Base-by-base conservation (phyloP, 1,140 invertebrate species). In the Akabosia matsudoensis region DNA sequence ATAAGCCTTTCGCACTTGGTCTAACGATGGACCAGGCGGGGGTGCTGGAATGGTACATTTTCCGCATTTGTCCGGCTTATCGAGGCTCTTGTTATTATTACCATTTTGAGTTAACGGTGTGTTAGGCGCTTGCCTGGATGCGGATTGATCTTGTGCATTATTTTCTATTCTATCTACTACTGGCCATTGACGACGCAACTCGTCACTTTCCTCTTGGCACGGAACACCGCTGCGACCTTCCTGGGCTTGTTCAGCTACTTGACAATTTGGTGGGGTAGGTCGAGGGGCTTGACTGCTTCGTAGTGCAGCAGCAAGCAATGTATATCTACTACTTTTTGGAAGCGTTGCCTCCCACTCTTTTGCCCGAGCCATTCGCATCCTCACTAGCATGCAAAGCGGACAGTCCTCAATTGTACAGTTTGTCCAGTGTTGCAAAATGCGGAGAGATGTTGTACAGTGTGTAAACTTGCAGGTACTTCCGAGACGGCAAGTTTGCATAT, bases 1-100 rank as follows among this genome's bases (percentile, higher is more conserved):
- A 67, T 76, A 76, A 64, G 75, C 75, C 54, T 51, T 51, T 1
- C 75, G 51, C n/a, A 76, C 75, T n/a, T 76, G 70, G 22, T 76
- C 75, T 18, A 72, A 52, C n/a, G 75, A 64, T 45, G 75, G 75
- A 33, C 51, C 34, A 10, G n/a, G 67, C 51, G 1, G 22, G 33
- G 31, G 33, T 61, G 28, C 1, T 22, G 51, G n/a, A 52, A 18
- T 71, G 30, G n/a, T 37, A 54, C 70, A 71, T 71, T 76, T 18
- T 33, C 64, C 22, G 26, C 51, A 61, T 45, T 37, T 3, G 54
- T 14, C 28, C 64, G n/a, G n/a, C n/a, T n/a, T 45, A 31, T 70
- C 33, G 64, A 1, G 22, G 13, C 1, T 30, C 16, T 18, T 4
- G n/a, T 75, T 75, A 26, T 75, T 28, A 74, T 26, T 3, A 3